phyloP scores from a whole-genome alignment of 2,888 invertebrate species.

The Lepidochrysops patricia region DNA sequence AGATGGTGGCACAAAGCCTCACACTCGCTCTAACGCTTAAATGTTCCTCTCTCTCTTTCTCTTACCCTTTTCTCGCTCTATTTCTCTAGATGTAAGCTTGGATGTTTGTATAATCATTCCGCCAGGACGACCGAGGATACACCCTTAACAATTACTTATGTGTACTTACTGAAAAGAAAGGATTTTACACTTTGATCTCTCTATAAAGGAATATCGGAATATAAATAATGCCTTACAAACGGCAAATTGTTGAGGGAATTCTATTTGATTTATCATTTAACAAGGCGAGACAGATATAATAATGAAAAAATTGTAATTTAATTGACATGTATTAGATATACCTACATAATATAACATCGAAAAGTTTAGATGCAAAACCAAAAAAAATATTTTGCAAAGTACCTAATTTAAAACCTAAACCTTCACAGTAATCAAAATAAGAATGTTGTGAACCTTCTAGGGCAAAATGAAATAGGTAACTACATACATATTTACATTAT shows the following conservation, averaged over 20 bases:
- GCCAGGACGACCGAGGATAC: neutral
- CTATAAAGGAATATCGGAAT: neutral
- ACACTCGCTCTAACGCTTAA: neutral
- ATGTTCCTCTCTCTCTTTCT: neutral
- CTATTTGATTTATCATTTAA: neutral
- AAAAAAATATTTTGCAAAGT: too few relatives aligned
- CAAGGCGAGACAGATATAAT: too few relatives aligned
- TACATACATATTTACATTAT: too few relatives aligned
- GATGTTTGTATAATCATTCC: neutral
- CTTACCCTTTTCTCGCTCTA: neutral
- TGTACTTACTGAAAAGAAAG: neutral
- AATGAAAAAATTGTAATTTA: too few relatives aligned
- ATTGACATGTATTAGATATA: too few relatives aligned
- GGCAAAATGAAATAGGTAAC: too few relatives aligned
- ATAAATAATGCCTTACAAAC: neutral
- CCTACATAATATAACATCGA: too few relatives aligned
- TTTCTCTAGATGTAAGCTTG: neutral
- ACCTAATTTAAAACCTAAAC: too few relatives aligned
- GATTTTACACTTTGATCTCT: neutral
- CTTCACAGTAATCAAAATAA: conserved; percentile 12
- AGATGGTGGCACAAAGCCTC: neutral
- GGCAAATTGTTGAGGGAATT: neutral
- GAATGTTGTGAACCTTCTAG: neutral
- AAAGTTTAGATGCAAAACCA: too few relatives aligned
- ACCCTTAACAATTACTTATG: neutral